Percentiles rank a stretch among this genome's conserved stretches.
phyloP scores from a whole-genome alignment of 2,888 invertebrate genomes.

The Nomada ruficornis region DNA sequence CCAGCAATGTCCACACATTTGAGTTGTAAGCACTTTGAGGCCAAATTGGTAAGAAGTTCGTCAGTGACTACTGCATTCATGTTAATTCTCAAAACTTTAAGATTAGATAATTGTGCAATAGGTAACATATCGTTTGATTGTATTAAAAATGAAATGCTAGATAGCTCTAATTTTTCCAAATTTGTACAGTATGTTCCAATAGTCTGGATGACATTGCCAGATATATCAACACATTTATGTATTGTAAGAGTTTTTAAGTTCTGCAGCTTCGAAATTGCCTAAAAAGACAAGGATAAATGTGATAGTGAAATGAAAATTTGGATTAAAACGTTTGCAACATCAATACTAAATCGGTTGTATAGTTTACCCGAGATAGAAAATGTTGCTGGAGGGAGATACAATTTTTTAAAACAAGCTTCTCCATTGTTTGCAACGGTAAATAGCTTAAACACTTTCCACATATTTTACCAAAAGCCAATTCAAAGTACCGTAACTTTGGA shows the following conservation, averaged over 20 bases:
- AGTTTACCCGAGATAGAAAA: constrained; percentile 74
- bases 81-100: constrained; percentile 85
- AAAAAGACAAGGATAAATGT: constrained; percentile 14
- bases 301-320: background rate
- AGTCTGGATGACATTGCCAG: constrained; percentile 68
- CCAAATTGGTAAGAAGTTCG: constrained; percentile 85
- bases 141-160: constrained; percentile 77
- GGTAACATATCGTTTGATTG: constrained; percentile 80
- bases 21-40: constrained; percentile 76
- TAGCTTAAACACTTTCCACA: constrained; percentile 76
- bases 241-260: constrained; percentile 74
- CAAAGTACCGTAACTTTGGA: constrained; percentile 74
- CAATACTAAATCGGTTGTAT: background rate
- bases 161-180: constrained; percentile 72
- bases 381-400: constrained; percentile 71
- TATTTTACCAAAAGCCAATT: constrained; percentile 70
- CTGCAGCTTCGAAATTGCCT: constrained; percentile 73
- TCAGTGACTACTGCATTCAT: constrained; percentile 85
- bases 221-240: constrained; percentile 70
- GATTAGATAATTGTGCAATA: constrained; percentile 83
- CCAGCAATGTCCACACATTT: constrained; percentile 74
- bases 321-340: background rate
- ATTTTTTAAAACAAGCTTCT: constrained; percentile 73
- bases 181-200: constrained; percentile 71
- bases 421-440: constrained; percentile 76